Percentiles rank a stretch among this genome's conserved stretches.
Evolutionary conservation across 2,888 invertebrate genomes (phyloP).

Genomic region (Scaptomyza caliginosa): DNA sequence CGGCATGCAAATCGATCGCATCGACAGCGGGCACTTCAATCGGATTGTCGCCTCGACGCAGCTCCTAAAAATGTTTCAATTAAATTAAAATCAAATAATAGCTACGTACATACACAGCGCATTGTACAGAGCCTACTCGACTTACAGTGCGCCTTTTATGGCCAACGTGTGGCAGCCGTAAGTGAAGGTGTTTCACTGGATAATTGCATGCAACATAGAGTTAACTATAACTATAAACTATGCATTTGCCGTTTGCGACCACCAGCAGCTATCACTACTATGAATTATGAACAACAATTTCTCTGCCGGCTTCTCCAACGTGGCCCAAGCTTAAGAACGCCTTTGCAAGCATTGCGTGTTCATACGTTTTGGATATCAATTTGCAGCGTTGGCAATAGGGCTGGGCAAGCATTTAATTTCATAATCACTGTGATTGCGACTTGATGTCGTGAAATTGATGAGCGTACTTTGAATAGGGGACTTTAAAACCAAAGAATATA

Average conservation of each 20-base stretch:
- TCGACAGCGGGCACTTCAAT: slow-evolving; percentile 70
- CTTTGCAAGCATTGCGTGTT: slow-evolving; percentile 47
- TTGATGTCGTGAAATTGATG: slow-evolving; percentile 20
- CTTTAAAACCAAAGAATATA: no score
- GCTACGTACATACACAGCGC: slow-evolving; percentile 22
- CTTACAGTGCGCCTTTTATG: slow-evolving; percentile 66
- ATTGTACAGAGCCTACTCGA: slow-evolving; percentile 54
- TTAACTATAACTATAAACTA: slow-evolving; percentile 27
- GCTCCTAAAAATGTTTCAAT: slow-evolving; percentile 77
- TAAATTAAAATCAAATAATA: slow-evolving; percentile 66
- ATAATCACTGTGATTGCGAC: slow-evolving; percentile 57
- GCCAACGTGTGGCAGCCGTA: slow-evolving; percentile 31
- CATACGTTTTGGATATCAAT: slow-evolving; percentile 69
- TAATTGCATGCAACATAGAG: slow-evolving; percentile 63
- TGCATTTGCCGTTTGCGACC: slow-evolving; percentile 47
- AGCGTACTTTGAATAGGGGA: background rate
- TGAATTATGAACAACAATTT: slow-evolving; percentile 71
- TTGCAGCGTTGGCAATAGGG: slow-evolving; percentile 59
- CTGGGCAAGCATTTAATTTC: slow-evolving; percentile 61
- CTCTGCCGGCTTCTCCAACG: slow-evolving; percentile 13
- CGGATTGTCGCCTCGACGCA: slow-evolving; percentile 60
- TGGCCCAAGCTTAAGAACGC: background rate
- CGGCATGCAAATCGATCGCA: slow-evolving; percentile 74
- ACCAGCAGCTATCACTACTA: slow-evolving; percentile 30
- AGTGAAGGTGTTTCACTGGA: slow-evolving; percentile 56